Evolutionary conservation across 2,797 vertebrate genomes (phyloP).

Genomic region (Neoniphon sammara): DNA sequence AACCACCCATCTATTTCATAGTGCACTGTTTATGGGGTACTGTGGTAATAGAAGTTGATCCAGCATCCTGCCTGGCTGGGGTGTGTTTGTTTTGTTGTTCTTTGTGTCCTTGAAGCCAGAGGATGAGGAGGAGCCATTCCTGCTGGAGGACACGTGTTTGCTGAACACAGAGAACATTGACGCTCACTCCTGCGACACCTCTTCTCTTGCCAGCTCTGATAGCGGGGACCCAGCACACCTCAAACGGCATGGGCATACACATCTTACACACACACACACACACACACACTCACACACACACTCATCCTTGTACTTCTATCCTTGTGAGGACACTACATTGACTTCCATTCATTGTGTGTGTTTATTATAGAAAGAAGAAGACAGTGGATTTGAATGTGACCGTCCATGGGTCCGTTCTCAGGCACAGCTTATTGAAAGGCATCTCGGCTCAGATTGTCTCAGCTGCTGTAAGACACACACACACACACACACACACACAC

Average conservation of each 20-base stretch:
- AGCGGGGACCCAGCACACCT: conserved; percentile 93
- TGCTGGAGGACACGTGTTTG: conserved; percentile 92
- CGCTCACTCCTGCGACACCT: conserved; percentile 94
- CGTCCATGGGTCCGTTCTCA: conserved; percentile 93
- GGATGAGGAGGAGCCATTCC: conserved; percentile 95
- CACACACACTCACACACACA: neutral
- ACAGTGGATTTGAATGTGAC: conserved; percentile 72
- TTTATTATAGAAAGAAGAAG: conserved; percentile 80
- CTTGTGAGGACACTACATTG: too few species aligned
- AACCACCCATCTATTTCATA: too few species aligned
- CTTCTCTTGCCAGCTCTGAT: conserved; percentile 96
- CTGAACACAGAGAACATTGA: conserved; percentile 92
- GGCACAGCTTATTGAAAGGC: conserved; percentile 92
- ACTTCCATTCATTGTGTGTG: too few species aligned
- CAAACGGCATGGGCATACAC: conserved; percentile 82
- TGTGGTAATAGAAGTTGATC: too few species aligned
- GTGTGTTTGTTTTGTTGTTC: neutral
- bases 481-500: conserved; percentile 1
- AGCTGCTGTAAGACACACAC: conserved; percentile 87
- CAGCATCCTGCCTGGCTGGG: neutral
- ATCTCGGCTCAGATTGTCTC: conserved; percentile 98
- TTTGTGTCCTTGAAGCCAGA: conserved; percentile 84
- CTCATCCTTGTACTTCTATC: too few species aligned
- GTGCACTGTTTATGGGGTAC: neutral
- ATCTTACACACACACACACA: neutral